Evolutionary conservation across 2,797 vertebrate genomes (phyloP), one percentile per base, ranked within the genome.

Genomic region (Gallirallus australis): DNA sequence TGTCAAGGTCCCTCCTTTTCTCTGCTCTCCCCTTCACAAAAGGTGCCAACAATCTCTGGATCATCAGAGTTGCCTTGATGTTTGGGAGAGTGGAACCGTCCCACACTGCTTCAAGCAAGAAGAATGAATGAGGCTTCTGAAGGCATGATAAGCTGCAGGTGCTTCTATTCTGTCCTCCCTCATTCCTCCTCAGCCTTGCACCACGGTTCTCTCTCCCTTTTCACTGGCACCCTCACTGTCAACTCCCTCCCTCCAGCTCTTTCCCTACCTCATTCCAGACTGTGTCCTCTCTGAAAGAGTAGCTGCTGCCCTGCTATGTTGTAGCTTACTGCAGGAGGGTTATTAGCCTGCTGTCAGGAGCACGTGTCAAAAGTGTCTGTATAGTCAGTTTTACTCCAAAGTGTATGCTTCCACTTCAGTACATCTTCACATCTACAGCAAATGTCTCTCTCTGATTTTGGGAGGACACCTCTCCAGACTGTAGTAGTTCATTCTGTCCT

Each of bases 151-250:
- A 89, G 66, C 73, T 86, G 73, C 88, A 79, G 81, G 83, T 96
- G 86, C 81, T 92, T 84, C 60, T 84, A 17, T 84, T 78, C 85
- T 72, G 15, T n/a, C 81, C 83, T 87, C 91, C 94, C 79, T 83
- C 75, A 77, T 47, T 85, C 85, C 48, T 93, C 69, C 21, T 70
- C 16, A 42, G 48, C 12, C 31, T 86, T 93, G 48, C 61, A 40
- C 39, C 33, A 70, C 40, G 65, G 14, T 83, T 90, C 64, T 52
- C 81, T 89, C 65, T 84, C 14, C 6, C 25, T 8, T 97, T 89
- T n/a, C 54, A 42, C 64, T 59, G 40, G 65, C 45, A 76, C 21
- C 2, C 16, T 80, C 20, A 13, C 31, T 73, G 33, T 80, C 52
- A 66, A 16, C 47, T 89, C 40, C 31, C 6, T 70, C 56, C 37